Evolutionary conservation across 2,113 vertebrate genomes (phyloP).

Genomic region (Hippotragus niger): DNA sequence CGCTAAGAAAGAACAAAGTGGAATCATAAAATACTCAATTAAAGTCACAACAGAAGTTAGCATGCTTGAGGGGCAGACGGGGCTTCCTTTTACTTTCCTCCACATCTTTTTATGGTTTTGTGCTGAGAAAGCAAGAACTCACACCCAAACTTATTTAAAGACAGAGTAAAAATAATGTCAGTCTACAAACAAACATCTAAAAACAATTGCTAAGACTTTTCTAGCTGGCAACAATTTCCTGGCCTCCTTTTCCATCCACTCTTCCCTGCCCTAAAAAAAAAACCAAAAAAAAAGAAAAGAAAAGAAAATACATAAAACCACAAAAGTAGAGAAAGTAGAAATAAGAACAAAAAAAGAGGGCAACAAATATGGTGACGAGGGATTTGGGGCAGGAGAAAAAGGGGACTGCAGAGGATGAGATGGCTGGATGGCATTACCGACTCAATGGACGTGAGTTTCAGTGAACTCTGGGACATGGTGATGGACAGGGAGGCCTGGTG

Average conservation of each 20-base stretch:
- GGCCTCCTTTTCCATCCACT: not conserved
- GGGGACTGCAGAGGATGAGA: too few species aligned
- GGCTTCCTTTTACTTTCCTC: conserved; percentile 41
- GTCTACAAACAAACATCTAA: not conserved
- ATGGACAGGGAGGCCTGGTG: too few species aligned
- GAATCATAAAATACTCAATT: not conserved
- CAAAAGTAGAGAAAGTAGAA: not conserved
- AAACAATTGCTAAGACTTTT: not conserved
- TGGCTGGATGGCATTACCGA: too few species aligned
- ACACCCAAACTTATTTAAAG: conserved; percentile 57
- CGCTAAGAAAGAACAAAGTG: not conserved
- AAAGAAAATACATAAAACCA: not conserved
- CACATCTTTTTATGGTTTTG: conserved; percentile 42
- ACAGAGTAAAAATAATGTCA: not conserved
- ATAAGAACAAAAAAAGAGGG: not conserved
- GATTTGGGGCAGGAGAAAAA: too few species aligned
- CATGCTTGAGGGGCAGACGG: not conserved
- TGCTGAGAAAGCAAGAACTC: conserved; percentile 39
- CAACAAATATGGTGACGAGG: not conserved
- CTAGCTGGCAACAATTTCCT: not conserved
- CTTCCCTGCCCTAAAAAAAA: not conserved
- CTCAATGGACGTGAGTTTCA: rapidly evolving
- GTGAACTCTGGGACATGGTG: too few species aligned
- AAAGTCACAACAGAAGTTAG: not conserved
- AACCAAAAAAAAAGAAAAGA: not conserved